Percentiles rank a stretch among this genome's conserved stretches.
Conservation (phyloP, 2,113 vertebrate genomes). For the Bubo bubo region DNA sequence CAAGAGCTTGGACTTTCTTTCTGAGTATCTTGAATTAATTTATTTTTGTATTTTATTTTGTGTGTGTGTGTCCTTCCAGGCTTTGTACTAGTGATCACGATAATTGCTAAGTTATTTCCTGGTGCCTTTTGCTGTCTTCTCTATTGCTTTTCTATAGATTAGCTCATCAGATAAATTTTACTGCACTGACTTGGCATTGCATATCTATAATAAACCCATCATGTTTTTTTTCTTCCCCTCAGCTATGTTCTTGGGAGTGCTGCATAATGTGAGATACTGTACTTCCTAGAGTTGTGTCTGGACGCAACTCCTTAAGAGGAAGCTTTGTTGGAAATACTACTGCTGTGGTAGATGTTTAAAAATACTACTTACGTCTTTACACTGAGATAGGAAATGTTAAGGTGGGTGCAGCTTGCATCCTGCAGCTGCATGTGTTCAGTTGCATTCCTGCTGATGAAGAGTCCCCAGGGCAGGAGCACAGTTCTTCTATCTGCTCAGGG, state of each 20-base stretch:
- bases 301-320: background rate
- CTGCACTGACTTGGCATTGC: background rate
- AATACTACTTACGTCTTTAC: background rate
- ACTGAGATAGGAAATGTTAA: background rate
- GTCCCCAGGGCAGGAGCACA: background rate
- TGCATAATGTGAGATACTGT: background rate
- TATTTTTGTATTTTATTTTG: background rate
- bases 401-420: background rate
- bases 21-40: background rate
- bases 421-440: background rate
- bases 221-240: background rate
- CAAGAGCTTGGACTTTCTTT: background rate
- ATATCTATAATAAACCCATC: background rate
- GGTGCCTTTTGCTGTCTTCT: background rate
- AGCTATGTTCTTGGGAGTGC: background rate
- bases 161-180: background rate
- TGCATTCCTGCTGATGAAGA: background rate
- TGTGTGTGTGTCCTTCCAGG: background rate
- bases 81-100: background rate
- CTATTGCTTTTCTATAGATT: background rate
- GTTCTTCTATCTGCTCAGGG: background rate
- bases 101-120: background rate
- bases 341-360: background rate
- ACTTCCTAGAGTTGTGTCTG: background rate
- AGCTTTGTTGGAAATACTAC: background rate